Evolutionary conservation across 2,113 vertebrate genomes (phyloP).

Genomic region (Cathartes aura): DNA sequence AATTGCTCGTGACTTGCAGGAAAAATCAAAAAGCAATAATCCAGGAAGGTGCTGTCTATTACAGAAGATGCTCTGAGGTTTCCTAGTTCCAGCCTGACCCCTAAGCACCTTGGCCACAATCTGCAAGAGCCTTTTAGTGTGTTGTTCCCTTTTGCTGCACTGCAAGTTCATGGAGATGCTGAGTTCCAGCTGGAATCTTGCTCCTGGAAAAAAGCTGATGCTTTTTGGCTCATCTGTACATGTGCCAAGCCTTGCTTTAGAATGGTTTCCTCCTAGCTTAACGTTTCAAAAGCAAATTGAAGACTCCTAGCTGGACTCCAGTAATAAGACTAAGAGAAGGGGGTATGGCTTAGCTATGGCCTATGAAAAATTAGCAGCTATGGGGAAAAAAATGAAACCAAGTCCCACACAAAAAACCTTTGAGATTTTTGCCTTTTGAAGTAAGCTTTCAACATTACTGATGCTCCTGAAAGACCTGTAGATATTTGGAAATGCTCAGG

Average conservation of each 20-base stretch:
- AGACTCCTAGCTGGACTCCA: neutral
- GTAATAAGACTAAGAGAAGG: neutral
- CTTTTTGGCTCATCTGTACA: neutral
- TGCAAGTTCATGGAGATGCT: neutral
- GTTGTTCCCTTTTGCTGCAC: neutral
- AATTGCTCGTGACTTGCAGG: rapidly evolving
- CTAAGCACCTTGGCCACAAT: neutral
- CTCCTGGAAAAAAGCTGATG: neutral
- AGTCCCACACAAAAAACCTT: neutral
- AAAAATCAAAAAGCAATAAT: neutral
- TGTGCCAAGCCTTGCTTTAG: neutral
- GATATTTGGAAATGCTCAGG: neutral
- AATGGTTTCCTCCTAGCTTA: neutral
- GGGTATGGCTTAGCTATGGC: neutral
- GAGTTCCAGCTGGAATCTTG: neutral
- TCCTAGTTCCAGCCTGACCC: neutral
- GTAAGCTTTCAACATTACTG: neutral
- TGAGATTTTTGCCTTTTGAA: neutral
- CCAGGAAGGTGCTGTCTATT: neutral
- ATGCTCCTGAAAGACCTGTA: neutral
- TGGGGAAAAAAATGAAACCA: neutral
- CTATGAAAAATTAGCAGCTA: neutral
- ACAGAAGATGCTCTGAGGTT: neutral
- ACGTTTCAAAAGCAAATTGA: neutral
- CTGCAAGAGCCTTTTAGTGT: neutral